These are phyloP conservation scores for Psophia crepitans DNA, from an alignment of 2,113 vertebrate genomes.

Conservation along the genomic window DNA sequence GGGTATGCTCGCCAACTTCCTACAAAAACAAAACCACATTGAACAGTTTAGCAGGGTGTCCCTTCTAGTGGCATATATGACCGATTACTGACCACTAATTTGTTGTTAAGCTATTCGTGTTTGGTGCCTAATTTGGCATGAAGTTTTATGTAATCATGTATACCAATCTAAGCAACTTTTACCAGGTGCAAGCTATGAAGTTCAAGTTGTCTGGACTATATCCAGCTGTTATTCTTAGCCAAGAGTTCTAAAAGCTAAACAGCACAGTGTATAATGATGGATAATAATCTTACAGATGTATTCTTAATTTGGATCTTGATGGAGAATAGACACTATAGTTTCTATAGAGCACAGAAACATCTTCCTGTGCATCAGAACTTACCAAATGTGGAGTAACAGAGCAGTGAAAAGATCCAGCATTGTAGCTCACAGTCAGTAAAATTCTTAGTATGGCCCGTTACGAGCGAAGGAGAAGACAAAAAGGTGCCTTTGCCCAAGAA, in stretches of 20 bases:
- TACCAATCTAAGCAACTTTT: background rate
- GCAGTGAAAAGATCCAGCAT: background rate
- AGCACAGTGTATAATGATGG: background rate
- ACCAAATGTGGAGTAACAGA: background rate
- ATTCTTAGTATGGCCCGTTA: background rate
- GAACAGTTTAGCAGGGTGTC: background rate
- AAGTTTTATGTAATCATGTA: background rate
- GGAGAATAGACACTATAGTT: background rate
- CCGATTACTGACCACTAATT: background rate
- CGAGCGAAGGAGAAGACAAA: background rate
- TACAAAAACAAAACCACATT: conserved; percentile 46
- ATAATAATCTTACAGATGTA: background rate
- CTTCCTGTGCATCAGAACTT: background rate
- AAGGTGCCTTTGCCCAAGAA: background rate
- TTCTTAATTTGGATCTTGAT: background rate
- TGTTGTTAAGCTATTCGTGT: background rate
- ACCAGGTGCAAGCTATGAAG: background rate
- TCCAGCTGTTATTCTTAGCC: background rate
- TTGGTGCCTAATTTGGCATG: background rate
- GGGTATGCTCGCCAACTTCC: conserved; percentile 82
- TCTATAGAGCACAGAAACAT: background rate
- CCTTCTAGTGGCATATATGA: background rate
- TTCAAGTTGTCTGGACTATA: background rate
- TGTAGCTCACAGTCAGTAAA: background rate
- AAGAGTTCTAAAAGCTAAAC: background rate